Base-by-base conservation (phyloP, 2,888 invertebrate species). In the Nysson spinosus region DNA sequence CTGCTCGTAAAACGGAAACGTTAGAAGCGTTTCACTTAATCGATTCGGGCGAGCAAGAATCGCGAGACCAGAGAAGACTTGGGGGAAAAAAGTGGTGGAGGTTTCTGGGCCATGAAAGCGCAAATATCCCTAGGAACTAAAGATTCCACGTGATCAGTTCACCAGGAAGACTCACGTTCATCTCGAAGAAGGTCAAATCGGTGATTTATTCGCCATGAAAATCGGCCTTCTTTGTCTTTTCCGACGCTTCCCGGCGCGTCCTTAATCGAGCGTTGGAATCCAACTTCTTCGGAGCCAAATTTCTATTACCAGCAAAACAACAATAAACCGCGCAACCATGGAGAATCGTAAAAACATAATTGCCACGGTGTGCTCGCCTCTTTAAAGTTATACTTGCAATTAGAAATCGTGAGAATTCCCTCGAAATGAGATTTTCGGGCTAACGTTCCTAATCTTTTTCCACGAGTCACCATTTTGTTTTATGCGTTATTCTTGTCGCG, bases 101-200 rank as follows among this genome's bases (percentile, higher is more conserved):
- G 78, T 82, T 82, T 81, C 80, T 82, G 74, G 80, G 80, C 75
- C 82, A 75, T 61, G 80, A 78, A 78, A 80, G 79, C 77, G 78
- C 70, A 77, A 80, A 82, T 80, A 80, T 78, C 42, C 54, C 40
- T n/a, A n/a, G 51, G 43, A 64, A 63, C 60, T 62, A 39, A 20
- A 50, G 71, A 56, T 37, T 55, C 47, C 39, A 22, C 9, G 28
- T 43, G 40, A 40, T 32, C 39, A n/a, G 44, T 24, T 46, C 52
- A 54, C 42, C 16, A 50, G 43, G 35, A 17, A 34, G 34, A n/a
- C n/a, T n/a, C 62, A 51, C 51, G 51, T 39, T 16, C 17, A 20
- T 42, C 28, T 11, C 57, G 52, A 71, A 71, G 52, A 67, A 52
- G 47, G 46, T 42, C 54, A 54, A 60, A 75, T 69, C 57, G 65